Conservation (phyloP, 2,113 vertebrate species). For the Dermatemys mawii region DNA sequence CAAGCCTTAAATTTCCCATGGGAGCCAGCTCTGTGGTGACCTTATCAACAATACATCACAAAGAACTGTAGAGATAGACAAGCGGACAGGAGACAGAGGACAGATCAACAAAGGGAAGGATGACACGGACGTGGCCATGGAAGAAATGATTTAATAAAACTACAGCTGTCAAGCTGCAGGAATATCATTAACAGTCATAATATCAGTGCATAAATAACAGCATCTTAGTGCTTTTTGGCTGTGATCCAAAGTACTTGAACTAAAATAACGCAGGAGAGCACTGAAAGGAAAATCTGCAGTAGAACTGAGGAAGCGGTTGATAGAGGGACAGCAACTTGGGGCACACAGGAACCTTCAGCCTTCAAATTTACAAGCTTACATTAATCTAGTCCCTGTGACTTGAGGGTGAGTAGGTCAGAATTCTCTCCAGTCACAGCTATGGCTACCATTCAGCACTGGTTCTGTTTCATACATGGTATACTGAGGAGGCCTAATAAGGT, state of each 20-base stretch:
- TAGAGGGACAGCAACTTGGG: neutral
- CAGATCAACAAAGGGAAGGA: neutral
- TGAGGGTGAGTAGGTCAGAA: neutral
- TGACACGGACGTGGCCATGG: neutral
- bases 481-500: neutral
- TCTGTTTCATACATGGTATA: neutral
- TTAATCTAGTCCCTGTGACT: neutral
- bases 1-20: neutral
- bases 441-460: neutral
- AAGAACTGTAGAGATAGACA: neutral
- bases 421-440: neutral
- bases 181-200: neutral
- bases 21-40: neutral
- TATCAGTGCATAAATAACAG: neutral
- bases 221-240: neutral
- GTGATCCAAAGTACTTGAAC: neutral
- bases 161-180: neutral
- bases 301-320: neutral
- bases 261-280: neutral
- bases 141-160: neutral
- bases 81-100: neutral
- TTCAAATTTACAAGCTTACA: neutral
- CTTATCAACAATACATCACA: neutral
- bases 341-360: neutral
- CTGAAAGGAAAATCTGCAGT: neutral